Base-by-base conservation (phyloP, 2,888 invertebrate species). In the Miltochrista miniata region DNA sequence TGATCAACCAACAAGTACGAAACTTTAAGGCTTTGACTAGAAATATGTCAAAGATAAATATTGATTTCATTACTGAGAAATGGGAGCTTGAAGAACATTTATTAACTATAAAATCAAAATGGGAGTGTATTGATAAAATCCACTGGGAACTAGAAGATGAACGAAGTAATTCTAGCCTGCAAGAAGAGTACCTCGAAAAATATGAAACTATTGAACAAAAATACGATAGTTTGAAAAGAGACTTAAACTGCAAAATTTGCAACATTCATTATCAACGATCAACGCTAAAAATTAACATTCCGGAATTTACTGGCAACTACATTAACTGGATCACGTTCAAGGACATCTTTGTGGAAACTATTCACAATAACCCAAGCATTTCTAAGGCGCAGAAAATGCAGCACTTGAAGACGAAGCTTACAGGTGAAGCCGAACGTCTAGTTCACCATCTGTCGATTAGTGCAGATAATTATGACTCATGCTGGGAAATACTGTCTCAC, bases 371-470 rank as follows among this genome's bases (percentile, higher is more conserved):
- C 10, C 34, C 43, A 7, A 12, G 7, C 2, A 18, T 44, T 7
- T 12, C 7, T 8, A 44, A 24, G 7, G 35, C 38, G 8, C 38
- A 45, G 15, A 45, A 45, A 30, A 38, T 45, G 31, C 33, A 45
- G 8, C 37, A 41, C 33, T 37, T 35, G 10, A 30, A 36, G 29
- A 31, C 41, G 1, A 30, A 34, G 12, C 31, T 36, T 11, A 42
- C 15, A 18, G 37, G 35, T 0, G 36, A 42, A n/a, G 18, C 31
- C n/a, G 42, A 36, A 37, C 14, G 12, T 4, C 31, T 48, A 12
- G 34, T 37, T 9, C 36, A 42, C 10, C 35, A 41, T 29, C 31
- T 45, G 14, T 11, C 9, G 2, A 31, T 45, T 12, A 38, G 45
- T 9, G 14, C 37, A 9, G 37, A 38, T 3, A 45, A 45, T 14